These are phyloP conservation scores for Rhegmatorhina hoffmannsi DNA, from an alignment of 2,113 vertebrate genomes.

Conservation along the genomic window DNA sequence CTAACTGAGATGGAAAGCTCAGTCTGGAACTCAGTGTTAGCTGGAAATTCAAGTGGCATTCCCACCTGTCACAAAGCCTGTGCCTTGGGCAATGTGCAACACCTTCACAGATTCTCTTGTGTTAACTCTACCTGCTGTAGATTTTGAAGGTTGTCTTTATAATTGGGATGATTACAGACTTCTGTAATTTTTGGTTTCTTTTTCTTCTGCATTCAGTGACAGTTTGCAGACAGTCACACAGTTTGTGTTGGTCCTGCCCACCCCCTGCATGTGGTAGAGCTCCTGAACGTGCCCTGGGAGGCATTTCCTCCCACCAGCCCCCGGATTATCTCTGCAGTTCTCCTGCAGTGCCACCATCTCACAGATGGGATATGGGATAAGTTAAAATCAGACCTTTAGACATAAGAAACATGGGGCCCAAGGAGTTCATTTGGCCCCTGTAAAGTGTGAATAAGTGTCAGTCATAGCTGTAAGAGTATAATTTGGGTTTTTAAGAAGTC, in stretches of 20 bases:
- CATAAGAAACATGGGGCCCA: not conserved
- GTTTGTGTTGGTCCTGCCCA: not conserved
- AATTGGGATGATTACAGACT: not conserved
- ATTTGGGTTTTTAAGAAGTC: not conserved
- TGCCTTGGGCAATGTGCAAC: not conserved
- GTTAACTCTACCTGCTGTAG: not conserved
- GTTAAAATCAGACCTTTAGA: not conserved
- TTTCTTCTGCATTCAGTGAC: not conserved
- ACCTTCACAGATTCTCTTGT: not conserved
- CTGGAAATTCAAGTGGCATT: not conserved
- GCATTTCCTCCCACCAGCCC: not conserved
- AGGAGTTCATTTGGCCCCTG: not conserved
- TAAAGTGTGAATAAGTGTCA: not conserved
- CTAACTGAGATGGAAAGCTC: not conserved
- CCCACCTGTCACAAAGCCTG: not conserved
- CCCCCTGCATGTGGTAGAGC: not conserved
- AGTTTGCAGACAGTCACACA: not conserved
- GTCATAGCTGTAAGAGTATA: not conserved
- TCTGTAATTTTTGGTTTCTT: not conserved
- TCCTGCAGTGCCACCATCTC: not conserved
- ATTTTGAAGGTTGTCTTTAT: not conserved
- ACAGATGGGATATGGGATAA: not conserved
- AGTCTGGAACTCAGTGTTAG: not conserved
- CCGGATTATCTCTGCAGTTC: not conserved
- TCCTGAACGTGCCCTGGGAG: not conserved